phyloP scores from a whole-genome alignment of 2,888 invertebrate species.

The Norana najaformis region DNA sequence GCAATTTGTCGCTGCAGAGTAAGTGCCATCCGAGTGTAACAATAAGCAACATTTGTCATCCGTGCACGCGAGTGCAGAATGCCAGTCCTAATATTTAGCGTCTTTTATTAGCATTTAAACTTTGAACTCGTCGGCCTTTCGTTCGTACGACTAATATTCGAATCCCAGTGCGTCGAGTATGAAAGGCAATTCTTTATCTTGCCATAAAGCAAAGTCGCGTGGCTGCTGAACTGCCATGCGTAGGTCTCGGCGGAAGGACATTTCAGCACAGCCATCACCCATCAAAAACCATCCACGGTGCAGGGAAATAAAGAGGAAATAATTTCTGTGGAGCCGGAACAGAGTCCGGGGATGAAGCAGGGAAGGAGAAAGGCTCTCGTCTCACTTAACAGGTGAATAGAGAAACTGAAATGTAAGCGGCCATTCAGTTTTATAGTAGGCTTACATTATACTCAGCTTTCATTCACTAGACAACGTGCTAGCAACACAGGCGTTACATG shows the following conservation, averaged over 20 bases:
- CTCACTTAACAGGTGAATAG: not conserved
- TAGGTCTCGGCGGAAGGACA: too few species aligned
- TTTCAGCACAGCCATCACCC: not conserved
- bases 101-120: not conserved
- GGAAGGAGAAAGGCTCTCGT: not conserved
- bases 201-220: not conserved
- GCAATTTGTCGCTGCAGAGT: not conserved
- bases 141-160: not conserved
- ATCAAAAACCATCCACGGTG: not conserved
- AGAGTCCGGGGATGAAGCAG: not conserved
- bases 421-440: too few species aligned
- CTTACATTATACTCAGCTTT: too few species aligned
- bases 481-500: too few species aligned
- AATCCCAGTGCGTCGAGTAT: not conserved
- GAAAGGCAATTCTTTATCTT: not conserved
- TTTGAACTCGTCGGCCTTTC: not conserved
- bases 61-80: too few species aligned
- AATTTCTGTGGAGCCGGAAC: not conserved
- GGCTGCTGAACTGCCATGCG: not conserved
- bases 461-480: too few species aligned
- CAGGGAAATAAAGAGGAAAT: not conserved
- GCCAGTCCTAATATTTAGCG: not conserved
- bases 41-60: not conserved
- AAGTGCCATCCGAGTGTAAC: not conserved
- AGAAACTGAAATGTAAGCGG: not conserved